Conservation (phyloP, 2,888 invertebrate genomes). For the Tenthredo amoena region DNA sequence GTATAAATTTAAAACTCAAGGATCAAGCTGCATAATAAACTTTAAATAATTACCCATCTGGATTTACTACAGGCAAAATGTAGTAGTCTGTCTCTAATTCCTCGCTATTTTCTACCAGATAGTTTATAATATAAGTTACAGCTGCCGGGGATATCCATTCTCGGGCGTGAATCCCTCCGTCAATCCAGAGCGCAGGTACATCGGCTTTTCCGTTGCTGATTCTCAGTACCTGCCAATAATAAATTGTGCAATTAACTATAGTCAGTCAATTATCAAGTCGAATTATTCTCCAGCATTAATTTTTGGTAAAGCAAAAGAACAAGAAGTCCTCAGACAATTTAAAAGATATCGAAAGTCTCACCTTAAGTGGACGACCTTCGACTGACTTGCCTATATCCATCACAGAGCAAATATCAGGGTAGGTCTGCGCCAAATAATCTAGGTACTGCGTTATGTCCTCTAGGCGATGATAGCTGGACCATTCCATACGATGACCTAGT, state of each 20-base stretch:
- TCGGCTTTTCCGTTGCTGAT: slow-evolving; percentile 85
- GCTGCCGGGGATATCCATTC: slow-evolving; percentile 94
- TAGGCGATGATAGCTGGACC: slow-evolving; percentile 88
- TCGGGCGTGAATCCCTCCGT: slow-evolving; percentile 91
- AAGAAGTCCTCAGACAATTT: slow-evolving; percentile 54
- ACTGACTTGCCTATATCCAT: slow-evolving; percentile 87
- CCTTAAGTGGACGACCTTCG: slow-evolving; percentile 87
- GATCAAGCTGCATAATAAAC: neutral
- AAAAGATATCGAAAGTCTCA: slow-evolving; percentile 70
- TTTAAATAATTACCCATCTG: slow-evolving; percentile 84
- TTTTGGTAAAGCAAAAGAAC: neutral
- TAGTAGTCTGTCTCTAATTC: slow-evolving; percentile 85
- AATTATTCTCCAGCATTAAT: neutral
- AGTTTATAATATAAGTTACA: slow-evolving; percentile 87
- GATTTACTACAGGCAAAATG: slow-evolving; percentile 83
- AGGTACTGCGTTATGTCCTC: slow-evolving; percentile 86
- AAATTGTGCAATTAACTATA: neutral
- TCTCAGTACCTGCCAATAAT: slow-evolving; percentile 74
- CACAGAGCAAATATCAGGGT: slow-evolving; percentile 86
- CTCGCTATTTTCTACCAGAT: slow-evolving; percentile 85
- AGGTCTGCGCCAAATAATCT: slow-evolving; percentile 85
- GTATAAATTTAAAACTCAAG: neutral
- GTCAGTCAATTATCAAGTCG: slow-evolving; percentile 9
- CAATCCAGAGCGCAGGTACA: slow-evolving; percentile 86
- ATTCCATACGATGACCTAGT: slow-evolving; percentile 84